Conservation (phyloP, 2,888 invertebrate species). For the Danaus chrysippus region DNA sequence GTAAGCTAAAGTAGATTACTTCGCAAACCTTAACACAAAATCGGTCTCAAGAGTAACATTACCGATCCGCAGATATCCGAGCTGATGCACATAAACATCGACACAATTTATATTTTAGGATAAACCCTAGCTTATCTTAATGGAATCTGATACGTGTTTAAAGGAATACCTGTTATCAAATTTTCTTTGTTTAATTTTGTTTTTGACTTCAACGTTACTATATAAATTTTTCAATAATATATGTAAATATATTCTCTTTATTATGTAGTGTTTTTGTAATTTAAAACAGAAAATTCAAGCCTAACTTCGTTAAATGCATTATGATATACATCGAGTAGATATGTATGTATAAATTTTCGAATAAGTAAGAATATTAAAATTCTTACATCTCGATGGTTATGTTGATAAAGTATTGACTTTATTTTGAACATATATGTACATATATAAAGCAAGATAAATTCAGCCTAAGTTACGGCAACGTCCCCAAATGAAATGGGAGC, state of each 20-base stretch:
- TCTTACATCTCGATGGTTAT: too few species aligned
- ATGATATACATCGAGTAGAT: too few species aligned
- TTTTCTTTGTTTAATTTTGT: slow-evolving; percentile 1
- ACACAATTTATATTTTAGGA: slow-evolving; percentile 2
- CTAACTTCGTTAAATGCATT: too few species aligned
- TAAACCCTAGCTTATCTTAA: not conserved
- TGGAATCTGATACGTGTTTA: slow-evolving; percentile 6
- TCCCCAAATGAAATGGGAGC: too few species aligned
- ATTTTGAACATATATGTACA: too few species aligned
- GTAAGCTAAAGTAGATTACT: slow-evolving; percentile 7
- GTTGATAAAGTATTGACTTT: too few species aligned
- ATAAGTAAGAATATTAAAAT: too few species aligned
- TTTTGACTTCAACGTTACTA: not conserved
- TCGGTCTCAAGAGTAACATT: slow-evolving; percentile 2
- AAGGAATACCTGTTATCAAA: not conserved
- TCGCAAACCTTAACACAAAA: slow-evolving; percentile 4
- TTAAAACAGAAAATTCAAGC: too few species aligned
- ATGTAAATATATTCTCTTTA: not conserved
- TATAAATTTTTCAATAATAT: too few species aligned
- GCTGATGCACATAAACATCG: slow-evolving; percentile 3
- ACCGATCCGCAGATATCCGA: slow-evolving; percentile 1
- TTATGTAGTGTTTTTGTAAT: not conserved
- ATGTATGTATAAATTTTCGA: too few species aligned
- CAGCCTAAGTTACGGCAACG: too few species aligned
- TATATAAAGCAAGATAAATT: too few species aligned